Evolutionary conservation across 2,113 vertebrate species (phyloP).

Genomic region (cattle (Bos taurus)): DNA sequence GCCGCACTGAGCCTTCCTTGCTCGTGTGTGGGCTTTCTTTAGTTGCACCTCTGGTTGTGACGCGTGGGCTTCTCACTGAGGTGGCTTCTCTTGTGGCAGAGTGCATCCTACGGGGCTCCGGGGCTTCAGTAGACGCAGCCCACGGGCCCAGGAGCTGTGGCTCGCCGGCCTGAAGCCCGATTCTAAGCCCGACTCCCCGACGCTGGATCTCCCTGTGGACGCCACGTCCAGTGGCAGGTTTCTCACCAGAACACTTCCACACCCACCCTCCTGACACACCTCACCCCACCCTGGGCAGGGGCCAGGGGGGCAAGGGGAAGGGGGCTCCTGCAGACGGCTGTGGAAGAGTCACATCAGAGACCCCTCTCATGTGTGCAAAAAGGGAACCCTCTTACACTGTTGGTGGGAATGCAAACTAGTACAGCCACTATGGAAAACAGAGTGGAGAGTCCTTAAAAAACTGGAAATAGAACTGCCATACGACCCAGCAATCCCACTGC

Average conservation of each 20-base stretch:
- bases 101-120: neutral
- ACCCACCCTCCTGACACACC: neutral
- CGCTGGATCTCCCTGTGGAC: neutral
- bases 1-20: neutral
- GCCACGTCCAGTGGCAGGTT: accelerated
- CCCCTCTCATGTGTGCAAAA: neutral
- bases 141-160: neutral
- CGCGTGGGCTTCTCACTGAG: neutral
- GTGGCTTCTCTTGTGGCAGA: neutral
- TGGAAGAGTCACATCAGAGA: accelerated
- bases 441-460: neutral
- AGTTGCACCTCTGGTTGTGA: neutral
- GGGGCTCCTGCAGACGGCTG: accelerated
- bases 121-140: neutral
- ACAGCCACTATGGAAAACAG: neutral
- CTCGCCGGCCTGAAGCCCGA: accelerated
- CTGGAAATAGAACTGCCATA: neutral
- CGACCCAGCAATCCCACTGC: neutral
- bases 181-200: neutral
- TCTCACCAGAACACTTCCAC: neutral
- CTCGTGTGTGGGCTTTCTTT: neutral
- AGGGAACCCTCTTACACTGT: neutral
- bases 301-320: neutral
- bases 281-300: neutral
- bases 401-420: neutral